Conservation (phyloP, 1,140 invertebrate species). For the Ericerus pela region DNA sequence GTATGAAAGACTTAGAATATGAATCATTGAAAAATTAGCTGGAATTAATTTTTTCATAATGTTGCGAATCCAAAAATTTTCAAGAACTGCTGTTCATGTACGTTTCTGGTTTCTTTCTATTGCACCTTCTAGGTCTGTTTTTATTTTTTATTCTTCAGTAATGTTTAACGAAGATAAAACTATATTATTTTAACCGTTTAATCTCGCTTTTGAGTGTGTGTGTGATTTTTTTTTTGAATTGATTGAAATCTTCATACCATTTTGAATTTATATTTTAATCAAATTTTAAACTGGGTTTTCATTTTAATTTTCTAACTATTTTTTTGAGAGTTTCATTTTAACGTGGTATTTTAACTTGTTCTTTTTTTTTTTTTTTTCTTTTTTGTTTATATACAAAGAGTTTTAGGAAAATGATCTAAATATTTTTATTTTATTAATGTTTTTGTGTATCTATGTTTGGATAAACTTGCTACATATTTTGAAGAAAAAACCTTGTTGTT, state of each 20-base stretch:
- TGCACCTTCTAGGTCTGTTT: not conserved
- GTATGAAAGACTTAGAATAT: too few relatives aligned
- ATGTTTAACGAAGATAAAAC: not conserved
- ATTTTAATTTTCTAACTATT: constrained; percentile 8
- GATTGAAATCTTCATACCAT: not conserved
- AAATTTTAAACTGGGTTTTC: constrained; percentile 1
- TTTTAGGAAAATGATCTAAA: too few relatives aligned
- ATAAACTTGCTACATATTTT: too few relatives aligned
- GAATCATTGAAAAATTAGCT: too few relatives aligned
- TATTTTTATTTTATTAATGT: too few relatives aligned
- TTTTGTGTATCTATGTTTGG: too few relatives aligned
- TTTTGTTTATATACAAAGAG: not conserved
- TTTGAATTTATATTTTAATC: constrained; percentile 5
- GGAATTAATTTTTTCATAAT: too few relatives aligned
- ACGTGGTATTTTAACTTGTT: constrained; percentile 4
- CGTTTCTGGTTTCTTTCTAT: not conserved
- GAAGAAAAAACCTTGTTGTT: too few relatives aligned
- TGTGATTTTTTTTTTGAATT: constrained; percentile 6
- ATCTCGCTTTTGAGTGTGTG: constrained; percentile 4
- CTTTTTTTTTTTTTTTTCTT: not conserved
- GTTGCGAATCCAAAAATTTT: too few relatives aligned
- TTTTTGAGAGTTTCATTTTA: not conserved
- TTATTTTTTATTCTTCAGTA: not conserved
- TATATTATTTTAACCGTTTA: not conserved
- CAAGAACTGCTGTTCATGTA: too few relatives aligned